Evolutionary conservation across 2,888 invertebrate genomes (phyloP).

Genomic region (Panopea generosa): DNA sequence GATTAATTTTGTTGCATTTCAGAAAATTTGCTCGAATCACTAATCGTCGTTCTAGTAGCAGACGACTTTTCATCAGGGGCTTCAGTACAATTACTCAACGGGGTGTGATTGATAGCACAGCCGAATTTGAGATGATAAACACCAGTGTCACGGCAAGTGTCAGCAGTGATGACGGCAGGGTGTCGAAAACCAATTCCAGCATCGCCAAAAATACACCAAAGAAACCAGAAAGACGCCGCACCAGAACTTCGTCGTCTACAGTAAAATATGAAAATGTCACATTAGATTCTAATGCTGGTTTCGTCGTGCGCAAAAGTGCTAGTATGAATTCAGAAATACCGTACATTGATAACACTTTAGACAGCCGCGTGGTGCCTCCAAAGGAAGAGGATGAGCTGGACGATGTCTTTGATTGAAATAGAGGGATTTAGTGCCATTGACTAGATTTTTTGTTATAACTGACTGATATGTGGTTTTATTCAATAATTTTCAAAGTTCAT

Average conservation of each 20-base stretch:
- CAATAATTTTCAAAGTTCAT: too few species aligned
- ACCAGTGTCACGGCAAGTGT: constrained; percentile 31
- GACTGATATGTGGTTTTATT: too few species aligned
- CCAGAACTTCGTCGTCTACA: constrained; percentile 41
- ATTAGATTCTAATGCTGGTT: constrained; percentile 35
- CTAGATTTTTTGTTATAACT: too few species aligned
- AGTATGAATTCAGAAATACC: constrained; percentile 59
- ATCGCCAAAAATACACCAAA: constrained; percentile 31
- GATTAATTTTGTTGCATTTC: too few species aligned
- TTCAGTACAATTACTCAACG: constrained; percentile 56
- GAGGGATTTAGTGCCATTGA: too few species aligned
- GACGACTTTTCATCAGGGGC: constrained; percentile 47
- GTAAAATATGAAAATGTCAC: constrained; percentile 59
- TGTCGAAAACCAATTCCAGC: background rate
- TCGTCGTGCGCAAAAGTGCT: constrained; percentile 48
- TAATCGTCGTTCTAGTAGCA: constrained; percentile 24
- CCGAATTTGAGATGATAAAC: constrained; percentile 59
- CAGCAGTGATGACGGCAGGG: constrained; percentile 37
- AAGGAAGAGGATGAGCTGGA: constrained; percentile 43
- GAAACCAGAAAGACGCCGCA: constrained; percentile 52
- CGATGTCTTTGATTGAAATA: constrained; percentile 44
- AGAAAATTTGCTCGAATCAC: background rate
- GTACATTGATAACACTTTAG: constrained; percentile 52
- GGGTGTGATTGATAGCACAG: constrained; percentile 57
- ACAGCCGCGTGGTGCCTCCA: constrained; percentile 20